Evolutionary conservation across 2,797 vertebrate species (phyloP), one percentile per base, ranked within the genome.

Genomic region (Molossus alvarezi): DNA sequence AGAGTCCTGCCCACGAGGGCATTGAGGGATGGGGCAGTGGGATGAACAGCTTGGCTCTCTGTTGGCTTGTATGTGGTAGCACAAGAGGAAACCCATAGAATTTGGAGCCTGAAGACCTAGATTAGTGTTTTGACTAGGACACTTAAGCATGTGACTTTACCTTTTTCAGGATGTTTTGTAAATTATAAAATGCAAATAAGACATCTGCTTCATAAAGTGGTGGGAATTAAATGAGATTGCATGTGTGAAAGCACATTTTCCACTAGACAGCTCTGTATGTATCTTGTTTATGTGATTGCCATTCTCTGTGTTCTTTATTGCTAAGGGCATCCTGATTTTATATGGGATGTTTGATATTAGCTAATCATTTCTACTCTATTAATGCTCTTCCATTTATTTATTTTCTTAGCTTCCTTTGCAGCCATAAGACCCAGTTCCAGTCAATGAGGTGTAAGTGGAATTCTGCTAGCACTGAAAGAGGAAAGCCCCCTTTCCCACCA

Each of bases 351-450:
- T 45, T 45, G 41, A 45, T 45, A 45, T 45, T 45, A 45, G 41
- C 41, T 45, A 45, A 45, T 45, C 41, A 45, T 45, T 45, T 57
- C 23, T 71, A 65, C 27, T 94, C 41, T 37, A 79, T 72, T 91
- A 14, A 33, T 6, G 13, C 20, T 69, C 51, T 51, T 11, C 25
- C 37, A 76, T 64, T 82, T 64, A 45, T 45, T 45, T 45, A 62
- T 71, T 82, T 77, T 60, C 41, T 60, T 84, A 84, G 57, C 62
- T 23, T 91, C 48, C 55, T 95, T 90, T 97, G 69, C n/a, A 87
- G 17, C n/a, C 62, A 23, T 71, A 25, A 82, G 20, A 77, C 14
- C 21, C 9, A 48, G 71, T 77, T 86, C 57, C 51, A 62, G 37
- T 17, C 57, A 86, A 81, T 0, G 12, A 73, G 41, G 62, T 51